A percentile compares a stretch with the other conserved stretches of the same genome.
Evolutionary conservation across 2,888 invertebrate species (phyloP).

Genomic region (Lasioglossum oenotherae): DNA sequence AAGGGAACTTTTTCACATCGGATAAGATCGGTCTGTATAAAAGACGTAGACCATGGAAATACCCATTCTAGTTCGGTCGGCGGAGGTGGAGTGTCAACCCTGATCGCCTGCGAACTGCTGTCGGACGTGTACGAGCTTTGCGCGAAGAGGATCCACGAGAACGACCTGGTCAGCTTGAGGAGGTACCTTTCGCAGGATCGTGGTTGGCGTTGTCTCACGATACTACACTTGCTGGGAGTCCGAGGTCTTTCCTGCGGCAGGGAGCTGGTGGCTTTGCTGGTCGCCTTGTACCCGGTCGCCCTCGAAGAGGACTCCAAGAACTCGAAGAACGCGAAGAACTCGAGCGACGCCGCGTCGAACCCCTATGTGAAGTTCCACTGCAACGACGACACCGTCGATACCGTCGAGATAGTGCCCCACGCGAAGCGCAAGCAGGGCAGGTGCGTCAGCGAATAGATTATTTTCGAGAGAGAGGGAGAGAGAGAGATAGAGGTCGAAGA

Average conservation of each 20-base stretch:
- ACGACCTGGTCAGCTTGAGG: constrained; percentile 84
- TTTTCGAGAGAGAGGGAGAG: not conserved
- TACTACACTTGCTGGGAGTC: constrained; percentile 86
- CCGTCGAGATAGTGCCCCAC: constrained; percentile 78
- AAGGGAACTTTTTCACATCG: constrained; percentile 18
- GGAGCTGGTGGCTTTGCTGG: constrained; percentile 87
- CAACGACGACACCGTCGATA: constrained; percentile 80
- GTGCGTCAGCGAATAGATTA: not conserved
- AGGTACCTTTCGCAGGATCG: constrained; percentile 87
- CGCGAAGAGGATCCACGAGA: constrained; percentile 79
- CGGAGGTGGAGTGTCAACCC: constrained; percentile 86
- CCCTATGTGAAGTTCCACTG: constrained; percentile 77
- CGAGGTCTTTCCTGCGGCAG: constrained; percentile 87
- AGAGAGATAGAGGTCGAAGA: not conserved
- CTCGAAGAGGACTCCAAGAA: constrained; percentile 56
- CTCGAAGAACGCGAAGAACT: constrained; percentile 5
- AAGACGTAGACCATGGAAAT: constrained; percentile 37
- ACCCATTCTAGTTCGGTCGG: constrained; percentile 80
- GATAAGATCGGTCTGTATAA: constrained; percentile 44
- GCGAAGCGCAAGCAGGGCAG: constrained; percentile 65
- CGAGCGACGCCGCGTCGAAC: constrained; percentile 62
- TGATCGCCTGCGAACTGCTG: constrained; percentile 88
- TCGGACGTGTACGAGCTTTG: constrained; percentile 87
- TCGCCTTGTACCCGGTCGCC: constrained; percentile 85
- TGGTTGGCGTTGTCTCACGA: constrained; percentile 87